Evolutionary conservation across 2,888 invertebrate genomes (phyloP).

Genomic region (Drosophila mercatorum): DNA sequence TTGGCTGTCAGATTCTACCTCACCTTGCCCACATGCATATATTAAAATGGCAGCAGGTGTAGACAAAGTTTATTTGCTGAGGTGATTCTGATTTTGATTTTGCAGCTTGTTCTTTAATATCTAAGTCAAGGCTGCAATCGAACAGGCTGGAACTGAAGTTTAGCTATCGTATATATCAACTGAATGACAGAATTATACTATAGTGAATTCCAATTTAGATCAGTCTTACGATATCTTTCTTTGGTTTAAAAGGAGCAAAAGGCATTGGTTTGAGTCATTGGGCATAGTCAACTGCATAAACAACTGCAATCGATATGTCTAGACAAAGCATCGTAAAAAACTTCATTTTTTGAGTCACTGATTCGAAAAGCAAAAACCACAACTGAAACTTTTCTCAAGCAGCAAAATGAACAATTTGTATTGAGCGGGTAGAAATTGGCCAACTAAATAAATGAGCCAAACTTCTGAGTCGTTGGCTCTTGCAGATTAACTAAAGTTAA

Average conservation of each 20-base stretch:
- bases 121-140: slow-evolving; percentile 1
- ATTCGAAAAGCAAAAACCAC: neutral
- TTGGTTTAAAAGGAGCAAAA: neutral
- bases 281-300: neutral
- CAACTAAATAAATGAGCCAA: neutral
- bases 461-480: neutral
- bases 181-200: neutral
- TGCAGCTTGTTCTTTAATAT: neutral
- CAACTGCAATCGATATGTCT: slow-evolving; percentile 13
- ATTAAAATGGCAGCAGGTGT: neutral
- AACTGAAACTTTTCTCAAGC: neutral
- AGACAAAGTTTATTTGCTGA: neutral
- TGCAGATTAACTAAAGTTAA: neutral
- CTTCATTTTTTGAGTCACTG: slow-evolving; percentile 1
- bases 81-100: neutral
- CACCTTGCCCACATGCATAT: neutral
- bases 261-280: neutral
- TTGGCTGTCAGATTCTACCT: slow-evolving; percentile 6
- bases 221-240: neutral
- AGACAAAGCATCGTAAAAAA: slow-evolving; percentile 5
- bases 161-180: no score
- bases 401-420: neutral
- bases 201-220: neutral
- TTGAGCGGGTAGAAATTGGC: neutral
- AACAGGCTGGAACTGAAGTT: neutral